Conservation (phyloP, 2,113 vertebrate genomes). For the Tragelaphus imberbis region DNA sequence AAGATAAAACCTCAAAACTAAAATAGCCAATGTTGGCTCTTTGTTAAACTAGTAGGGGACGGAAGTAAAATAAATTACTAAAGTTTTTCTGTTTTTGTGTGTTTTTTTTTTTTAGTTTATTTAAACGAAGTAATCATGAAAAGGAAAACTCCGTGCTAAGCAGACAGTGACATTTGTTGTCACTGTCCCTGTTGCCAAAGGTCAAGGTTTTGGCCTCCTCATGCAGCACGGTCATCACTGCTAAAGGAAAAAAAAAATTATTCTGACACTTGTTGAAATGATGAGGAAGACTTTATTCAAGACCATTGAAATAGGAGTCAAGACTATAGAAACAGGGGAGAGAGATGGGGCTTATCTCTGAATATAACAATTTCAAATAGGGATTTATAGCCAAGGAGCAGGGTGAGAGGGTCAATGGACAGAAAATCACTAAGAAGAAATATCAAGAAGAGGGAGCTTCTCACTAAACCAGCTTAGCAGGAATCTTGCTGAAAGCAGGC, state of each 20-base stretch:
- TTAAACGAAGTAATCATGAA: neutral
- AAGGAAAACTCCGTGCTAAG: neutral
- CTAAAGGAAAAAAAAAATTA: neutral
- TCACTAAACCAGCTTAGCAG: neutral
- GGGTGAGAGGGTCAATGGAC: neutral
- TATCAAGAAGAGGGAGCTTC: neutral
- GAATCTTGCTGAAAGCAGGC: neutral
- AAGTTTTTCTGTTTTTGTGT: neutral
- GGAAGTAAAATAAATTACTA: neutral
- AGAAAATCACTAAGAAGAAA: neutral
- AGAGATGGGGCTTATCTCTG: neutral
- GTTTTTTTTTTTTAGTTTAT: neutral
- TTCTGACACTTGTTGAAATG: neutral
- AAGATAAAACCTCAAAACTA: slow-evolving; percentile 2
- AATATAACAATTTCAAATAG: neutral
- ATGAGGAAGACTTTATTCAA: neutral
- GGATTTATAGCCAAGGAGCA: neutral
- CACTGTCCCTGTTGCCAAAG: neutral
- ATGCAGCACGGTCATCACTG: neutral
- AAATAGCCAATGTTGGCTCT: neutral
- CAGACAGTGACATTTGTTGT: neutral
- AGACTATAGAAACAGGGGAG: neutral
- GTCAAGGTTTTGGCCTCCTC: neutral
- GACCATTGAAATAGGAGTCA: neutral
- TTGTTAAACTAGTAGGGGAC: neutral